Evolutionary conservation across 2,888 invertebrate genomes (phyloP).

Genomic region (Baronia brevicornis): DNA sequence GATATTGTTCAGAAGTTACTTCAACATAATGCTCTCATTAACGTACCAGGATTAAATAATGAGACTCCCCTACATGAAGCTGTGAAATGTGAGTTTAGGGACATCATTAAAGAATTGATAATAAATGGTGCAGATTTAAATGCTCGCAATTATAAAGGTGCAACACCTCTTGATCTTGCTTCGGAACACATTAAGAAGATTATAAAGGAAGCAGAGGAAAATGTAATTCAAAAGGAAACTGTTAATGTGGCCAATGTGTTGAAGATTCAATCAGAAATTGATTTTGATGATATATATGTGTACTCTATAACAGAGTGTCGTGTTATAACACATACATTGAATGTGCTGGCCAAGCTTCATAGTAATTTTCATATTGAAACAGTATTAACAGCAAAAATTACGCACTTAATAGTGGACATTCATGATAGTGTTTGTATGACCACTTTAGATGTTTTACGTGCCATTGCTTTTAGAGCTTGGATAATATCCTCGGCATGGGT

Average conservation of each 20-base stretch:
- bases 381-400: slow-evolving; percentile 65
- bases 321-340: slow-evolving; percentile 44
- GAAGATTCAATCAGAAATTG: slow-evolving; percentile 37
- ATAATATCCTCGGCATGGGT: slow-evolving; percentile 75
- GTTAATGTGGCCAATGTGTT: slow-evolving; percentile 45
- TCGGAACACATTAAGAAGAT: slow-evolving; percentile 35
- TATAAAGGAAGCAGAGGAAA: slow-evolving; percentile 37
- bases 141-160: slow-evolving; percentile 70
- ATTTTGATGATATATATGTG: slow-evolving; percentile 43
- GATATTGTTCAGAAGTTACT: slow-evolving; percentile 74
- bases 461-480: slow-evolving; percentile 76
- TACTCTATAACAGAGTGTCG: slow-evolving; percentile 42
- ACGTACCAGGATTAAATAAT: slow-evolving; percentile 77
- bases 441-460: slow-evolving; percentile 74
- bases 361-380: slow-evolving; percentile 44
- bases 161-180: slow-evolving; percentile 65
- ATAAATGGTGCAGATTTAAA: slow-evolving; percentile 72
- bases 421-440: slow-evolving; percentile 55
- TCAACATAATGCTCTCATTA: slow-evolving; percentile 75
- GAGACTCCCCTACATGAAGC: slow-evolving; percentile 83
- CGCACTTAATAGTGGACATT: slow-evolving; percentile 76
- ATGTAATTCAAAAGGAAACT: slow-evolving; percentile 49
- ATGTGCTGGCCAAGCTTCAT: slow-evolving; percentile 41
- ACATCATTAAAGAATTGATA: slow-evolving; percentile 74
- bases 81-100: slow-evolving; percentile 55